Evolutionary conservation across 2,888 invertebrate genomes (phyloP).

Genomic region (Sesia bembeciformis): DNA sequence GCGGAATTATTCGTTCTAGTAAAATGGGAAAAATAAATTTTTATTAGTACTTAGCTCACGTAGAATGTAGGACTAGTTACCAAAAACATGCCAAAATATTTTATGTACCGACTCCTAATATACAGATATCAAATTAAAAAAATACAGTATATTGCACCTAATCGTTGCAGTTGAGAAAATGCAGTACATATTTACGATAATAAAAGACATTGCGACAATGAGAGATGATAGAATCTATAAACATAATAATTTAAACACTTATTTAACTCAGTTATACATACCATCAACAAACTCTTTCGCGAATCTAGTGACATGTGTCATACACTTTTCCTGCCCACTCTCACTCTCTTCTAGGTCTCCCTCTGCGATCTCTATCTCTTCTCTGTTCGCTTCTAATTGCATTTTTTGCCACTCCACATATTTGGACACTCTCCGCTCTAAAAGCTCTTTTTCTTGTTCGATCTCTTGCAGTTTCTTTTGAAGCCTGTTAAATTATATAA

Average conservation of each 20-base stretch:
- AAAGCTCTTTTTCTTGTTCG: conserved; percentile 20
- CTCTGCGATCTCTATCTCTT: conserved; percentile 34
- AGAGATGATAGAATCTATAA: not conserved
- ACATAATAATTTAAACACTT: not conserved
- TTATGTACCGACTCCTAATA: too few species aligned
- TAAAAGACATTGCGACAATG: too few species aligned
- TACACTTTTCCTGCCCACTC: conserved; percentile 25
- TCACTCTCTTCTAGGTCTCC: conserved; percentile 31
- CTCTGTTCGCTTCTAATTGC: conserved; percentile 20
- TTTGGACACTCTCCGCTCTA: conserved; percentile 26
- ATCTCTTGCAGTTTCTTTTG: conserved; percentile 29
- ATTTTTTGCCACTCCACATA: conserved; percentile 23
- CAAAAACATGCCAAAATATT: too few species aligned
- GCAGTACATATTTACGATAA: too few species aligned
- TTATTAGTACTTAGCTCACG: too few species aligned
- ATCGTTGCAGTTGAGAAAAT: too few species aligned
- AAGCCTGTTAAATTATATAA: conserved; percentile 10
- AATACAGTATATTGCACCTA: too few species aligned
- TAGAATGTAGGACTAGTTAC: too few species aligned
- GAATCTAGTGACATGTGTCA: conserved; percentile 33
- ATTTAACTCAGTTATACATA: conserved; percentile 11
- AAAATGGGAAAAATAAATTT: too few species aligned
- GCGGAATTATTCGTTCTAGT: too few species aligned
- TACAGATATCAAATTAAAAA: too few species aligned
- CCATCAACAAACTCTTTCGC: conserved; percentile 51